Evolutionary conservation across 2,797 vertebrate species (phyloP).

Genomic region (Enteromius unitaeniatus): DNA sequence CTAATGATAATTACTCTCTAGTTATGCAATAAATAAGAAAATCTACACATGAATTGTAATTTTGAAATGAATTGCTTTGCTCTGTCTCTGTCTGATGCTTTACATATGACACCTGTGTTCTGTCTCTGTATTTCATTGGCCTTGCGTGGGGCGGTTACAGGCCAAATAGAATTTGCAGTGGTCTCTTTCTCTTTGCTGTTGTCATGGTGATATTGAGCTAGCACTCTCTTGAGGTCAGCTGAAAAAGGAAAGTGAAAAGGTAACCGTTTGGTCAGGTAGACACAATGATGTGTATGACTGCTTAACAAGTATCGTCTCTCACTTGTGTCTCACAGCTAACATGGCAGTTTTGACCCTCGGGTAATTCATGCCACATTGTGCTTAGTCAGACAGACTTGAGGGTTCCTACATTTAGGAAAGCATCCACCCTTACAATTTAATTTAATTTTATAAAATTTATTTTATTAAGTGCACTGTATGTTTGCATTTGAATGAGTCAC

Average conservation of each 20-base stretch:
- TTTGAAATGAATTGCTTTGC: neutral
- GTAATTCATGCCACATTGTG: neutral
- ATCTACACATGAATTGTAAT: neutral
- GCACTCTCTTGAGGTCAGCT: conserved; percentile 27
- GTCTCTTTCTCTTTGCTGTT: conserved; percentile 39
- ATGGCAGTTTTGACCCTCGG: neutral
- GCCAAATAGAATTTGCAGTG: conserved; percentile 26
- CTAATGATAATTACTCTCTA: too few species aligned
- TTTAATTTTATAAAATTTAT: neutral
- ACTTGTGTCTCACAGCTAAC: neutral
- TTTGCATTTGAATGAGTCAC: neutral
- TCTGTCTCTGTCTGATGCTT: neutral
- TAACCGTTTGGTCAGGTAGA: conserved; percentile 30
- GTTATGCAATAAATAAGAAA: too few species aligned
- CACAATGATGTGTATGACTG: neutral
- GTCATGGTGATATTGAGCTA: conserved; percentile 52
- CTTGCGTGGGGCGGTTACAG: neutral
- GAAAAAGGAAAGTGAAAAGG: conserved; percentile 44
- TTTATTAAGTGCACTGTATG: neutral
- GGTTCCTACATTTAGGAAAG: too few species aligned
- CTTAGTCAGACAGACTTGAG: conserved; percentile 38
- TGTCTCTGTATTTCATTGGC: neutral
- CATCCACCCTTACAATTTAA: too few species aligned
- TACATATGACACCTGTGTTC: conserved; percentile 8
- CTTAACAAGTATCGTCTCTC: neutral